Percentiles rank a stretch among this genome's conserved stretches.
phyloP scores from a whole-genome alignment of 2,797 vertebrate species.

The Coilia nasus region DNA sequence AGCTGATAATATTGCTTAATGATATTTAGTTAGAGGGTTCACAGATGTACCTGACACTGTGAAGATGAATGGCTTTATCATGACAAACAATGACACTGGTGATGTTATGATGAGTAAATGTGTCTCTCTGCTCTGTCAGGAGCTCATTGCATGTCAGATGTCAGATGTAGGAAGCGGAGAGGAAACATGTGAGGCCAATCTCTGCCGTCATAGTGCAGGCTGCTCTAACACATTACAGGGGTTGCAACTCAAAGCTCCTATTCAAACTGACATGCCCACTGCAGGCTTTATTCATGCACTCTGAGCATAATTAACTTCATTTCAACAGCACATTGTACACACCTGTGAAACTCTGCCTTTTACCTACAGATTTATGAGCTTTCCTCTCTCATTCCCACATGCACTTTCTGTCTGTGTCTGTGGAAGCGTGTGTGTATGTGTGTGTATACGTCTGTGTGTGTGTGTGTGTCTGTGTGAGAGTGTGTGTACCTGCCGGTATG shows the following conservation, averaged over 20 bases:
- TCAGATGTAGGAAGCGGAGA: not conserved
- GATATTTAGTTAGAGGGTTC: no score
- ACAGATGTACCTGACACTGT: no score
- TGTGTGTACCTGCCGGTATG: no score
- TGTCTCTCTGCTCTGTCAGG: no score
- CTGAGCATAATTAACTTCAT: not conserved
- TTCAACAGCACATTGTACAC: not conserved
- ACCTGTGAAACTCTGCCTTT: not conserved
- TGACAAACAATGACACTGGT: not conserved
- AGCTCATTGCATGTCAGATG: not conserved
- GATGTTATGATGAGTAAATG: not conserved
- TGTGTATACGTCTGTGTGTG: no score
- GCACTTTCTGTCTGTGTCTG: not conserved
- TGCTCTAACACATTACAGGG: not conserved
- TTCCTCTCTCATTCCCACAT: not conserved
- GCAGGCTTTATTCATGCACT: not conserved
- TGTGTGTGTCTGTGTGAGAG: no score
- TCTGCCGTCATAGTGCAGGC: not conserved
- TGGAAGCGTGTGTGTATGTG: no score
- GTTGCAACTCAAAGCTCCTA: not conserved
- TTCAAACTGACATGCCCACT: not conserved
- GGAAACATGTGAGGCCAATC: not conserved
- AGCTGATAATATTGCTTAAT: no score
- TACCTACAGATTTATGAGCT: conserved; percentile 8
- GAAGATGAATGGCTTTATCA: not conserved